phyloP scores from a whole-genome alignment of 1,140 invertebrate species.

The Caenorhabditis tropicalis region DNA sequence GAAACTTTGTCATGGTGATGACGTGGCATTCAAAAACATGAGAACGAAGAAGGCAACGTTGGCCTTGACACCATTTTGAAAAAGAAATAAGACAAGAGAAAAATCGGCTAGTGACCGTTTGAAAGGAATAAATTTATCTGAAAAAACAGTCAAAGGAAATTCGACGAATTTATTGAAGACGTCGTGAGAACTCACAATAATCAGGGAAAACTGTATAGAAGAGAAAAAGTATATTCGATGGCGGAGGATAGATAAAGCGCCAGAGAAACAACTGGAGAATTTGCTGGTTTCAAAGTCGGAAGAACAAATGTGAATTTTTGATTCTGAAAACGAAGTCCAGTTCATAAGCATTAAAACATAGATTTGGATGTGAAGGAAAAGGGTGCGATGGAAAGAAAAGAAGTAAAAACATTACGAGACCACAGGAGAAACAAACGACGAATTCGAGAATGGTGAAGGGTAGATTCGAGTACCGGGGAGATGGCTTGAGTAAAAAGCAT shows the following conservation, averaged over 20 bases:
- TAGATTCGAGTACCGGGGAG: background rate
- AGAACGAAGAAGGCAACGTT: background rate
- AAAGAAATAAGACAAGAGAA: background rate
- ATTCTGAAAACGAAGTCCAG: no score
- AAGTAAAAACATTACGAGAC: background rate
- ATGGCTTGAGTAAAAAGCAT: background rate
- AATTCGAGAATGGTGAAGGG: background rate
- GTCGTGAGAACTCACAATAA: background rate
- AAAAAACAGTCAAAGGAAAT: background rate
- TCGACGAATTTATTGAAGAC: background rate
- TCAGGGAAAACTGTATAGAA: background rate
- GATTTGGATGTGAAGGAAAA: background rate
- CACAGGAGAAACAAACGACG: background rate
- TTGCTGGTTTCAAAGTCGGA: no score
- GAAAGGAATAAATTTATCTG: background rate
- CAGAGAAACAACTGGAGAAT: background rate
- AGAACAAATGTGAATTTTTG: no score
- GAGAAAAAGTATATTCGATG: conserved; percentile 4
- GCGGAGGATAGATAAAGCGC: background rate
- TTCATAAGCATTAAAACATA: no score
- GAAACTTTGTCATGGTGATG: background rate
- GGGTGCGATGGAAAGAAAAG: background rate
- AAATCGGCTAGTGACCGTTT: background rate
- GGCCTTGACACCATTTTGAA: background rate
- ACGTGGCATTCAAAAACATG: background rate